Percentiles rank a stretch among this genome's conserved stretches.
Conservation (phyloP, 2,113 vertebrate genomes). For the Pterocles orientalis region DNA sequence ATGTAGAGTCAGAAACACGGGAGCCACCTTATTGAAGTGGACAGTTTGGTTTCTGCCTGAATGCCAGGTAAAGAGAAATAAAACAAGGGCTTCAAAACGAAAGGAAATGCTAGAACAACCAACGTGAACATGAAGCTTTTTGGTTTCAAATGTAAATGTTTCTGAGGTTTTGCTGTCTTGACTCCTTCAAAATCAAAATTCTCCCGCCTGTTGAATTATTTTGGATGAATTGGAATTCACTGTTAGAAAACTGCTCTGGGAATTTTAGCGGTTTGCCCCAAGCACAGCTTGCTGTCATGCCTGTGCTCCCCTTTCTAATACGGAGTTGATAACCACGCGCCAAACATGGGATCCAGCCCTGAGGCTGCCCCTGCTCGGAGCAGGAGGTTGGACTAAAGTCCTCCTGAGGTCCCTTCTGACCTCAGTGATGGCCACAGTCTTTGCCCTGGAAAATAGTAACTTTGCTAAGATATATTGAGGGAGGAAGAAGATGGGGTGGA, state of each 20-base stretch:
- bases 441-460: neutral
- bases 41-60: neutral
- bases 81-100: fast-evolving
- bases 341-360: neutral
- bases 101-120: neutral
- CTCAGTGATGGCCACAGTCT: neutral
- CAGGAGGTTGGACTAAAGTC: neutral
- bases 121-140: neutral
- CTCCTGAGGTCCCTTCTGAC: neutral
- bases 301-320: fast-evolving
- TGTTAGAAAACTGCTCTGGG: neutral
- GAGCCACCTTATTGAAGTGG: fast-evolving
- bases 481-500: neutral
- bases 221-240: neutral
- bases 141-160: neutral
- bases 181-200: neutral
- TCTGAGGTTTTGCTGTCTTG: neutral
- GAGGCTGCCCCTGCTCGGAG: neutral
- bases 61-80: neutral
- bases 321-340: neutral
- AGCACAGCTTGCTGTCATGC: neutral
- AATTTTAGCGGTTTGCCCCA: neutral
- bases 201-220: neutral
- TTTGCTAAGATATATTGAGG: neutral
- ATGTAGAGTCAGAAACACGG: neutral